A percentile compares a stretch with the other conserved stretches of the same genome.
Conservation (phyloP, 64 coral and sea anemone genomes). For the Cladopsammia gracilis region DNA sequence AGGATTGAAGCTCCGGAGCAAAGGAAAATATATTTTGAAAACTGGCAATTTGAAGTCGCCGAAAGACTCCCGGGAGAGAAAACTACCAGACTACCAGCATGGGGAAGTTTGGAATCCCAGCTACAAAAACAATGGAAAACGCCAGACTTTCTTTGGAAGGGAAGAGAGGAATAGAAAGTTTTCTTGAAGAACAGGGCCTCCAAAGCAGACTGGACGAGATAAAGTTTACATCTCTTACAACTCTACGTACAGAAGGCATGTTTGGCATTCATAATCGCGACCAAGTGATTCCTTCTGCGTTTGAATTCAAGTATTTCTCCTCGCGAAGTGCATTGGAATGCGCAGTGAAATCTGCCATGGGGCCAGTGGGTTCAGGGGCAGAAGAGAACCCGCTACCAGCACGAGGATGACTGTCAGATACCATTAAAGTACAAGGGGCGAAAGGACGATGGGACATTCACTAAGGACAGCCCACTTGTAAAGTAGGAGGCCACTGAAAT, state of each 20-base stretch:
- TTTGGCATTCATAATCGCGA: conserved; percentile 56
- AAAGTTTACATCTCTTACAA: conserved; percentile 61
- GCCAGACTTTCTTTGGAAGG: conserved; percentile 27
- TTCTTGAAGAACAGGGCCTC: conserved; percentile 59
- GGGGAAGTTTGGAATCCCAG: conserved; percentile 42
- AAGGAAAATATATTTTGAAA: conserved; percentile 38
- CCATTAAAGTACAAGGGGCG: no score
- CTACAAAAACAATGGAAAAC: conserved; percentile 58
- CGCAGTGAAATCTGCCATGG: conserved; percentile 56
- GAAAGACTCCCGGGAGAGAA: conserved; percentile 22
- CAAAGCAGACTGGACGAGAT: conserved; percentile 54
- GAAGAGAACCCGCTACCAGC: conserved; percentile 13
- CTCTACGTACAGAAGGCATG: conserved; percentile 64
- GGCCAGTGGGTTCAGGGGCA: conserved; percentile 55
- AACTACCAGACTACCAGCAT: conserved; percentile 48
- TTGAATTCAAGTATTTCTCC: conserved; percentile 55
- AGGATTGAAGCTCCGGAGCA: conserved; percentile 49
- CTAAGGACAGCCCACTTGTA: no score
- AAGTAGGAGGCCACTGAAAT: no score
- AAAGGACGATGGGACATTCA: no score
- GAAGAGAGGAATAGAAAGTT: conserved; percentile 38
- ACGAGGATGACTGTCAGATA: conserved; percentile 38
- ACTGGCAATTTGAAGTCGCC: conserved; percentile 53
- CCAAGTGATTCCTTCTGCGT: conserved; percentile 63
- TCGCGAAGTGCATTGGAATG: conserved; percentile 36